phyloP scores from a whole-genome alignment of 2,113 vertebrate genomes.

The Rostratula benghalensis region DNA sequence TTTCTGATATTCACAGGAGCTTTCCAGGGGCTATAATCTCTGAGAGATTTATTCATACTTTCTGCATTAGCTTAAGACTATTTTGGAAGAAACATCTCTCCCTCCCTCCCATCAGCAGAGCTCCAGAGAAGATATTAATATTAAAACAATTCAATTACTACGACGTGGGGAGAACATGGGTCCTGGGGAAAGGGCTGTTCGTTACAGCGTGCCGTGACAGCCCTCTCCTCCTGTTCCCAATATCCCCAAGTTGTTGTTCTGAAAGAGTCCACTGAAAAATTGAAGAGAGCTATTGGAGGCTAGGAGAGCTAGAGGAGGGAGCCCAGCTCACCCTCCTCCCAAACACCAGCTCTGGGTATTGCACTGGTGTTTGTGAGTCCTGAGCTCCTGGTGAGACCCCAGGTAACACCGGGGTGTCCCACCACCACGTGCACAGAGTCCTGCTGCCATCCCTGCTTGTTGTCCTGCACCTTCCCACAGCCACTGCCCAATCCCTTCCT shows the following conservation, averaged over 20 bases:
- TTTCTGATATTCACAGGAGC: slow-evolving; percentile 56
- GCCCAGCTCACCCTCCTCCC: background rate
- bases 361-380: background rate
- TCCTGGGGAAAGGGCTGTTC: slow-evolving; percentile 18
- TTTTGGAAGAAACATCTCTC: slow-evolving; percentile 49
- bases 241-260: background rate
- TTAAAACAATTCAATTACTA: slow-evolving; percentile 57
- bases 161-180: background rate
- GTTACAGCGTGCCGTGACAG: background rate
- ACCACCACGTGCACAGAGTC: background rate
- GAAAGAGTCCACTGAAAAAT: background rate
- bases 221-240: background rate
- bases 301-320: background rate
- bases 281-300: background rate
- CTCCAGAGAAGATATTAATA: slow-evolving; percentile 47
- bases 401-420: accelerated
- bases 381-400: background rate
- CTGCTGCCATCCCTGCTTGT: background rate
- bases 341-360: background rate
- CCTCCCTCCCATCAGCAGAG: slow-evolving; percentile 17
- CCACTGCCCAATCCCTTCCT: background rate
- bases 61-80: slow-evolving; percentile 64
- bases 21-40: slow-evolving; percentile 67
- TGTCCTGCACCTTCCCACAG: background rate
- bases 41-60: slow-evolving; percentile 67